Conservation (phyloP, 2,888 invertebrate species). For the Blomia tropicalis region DNA sequence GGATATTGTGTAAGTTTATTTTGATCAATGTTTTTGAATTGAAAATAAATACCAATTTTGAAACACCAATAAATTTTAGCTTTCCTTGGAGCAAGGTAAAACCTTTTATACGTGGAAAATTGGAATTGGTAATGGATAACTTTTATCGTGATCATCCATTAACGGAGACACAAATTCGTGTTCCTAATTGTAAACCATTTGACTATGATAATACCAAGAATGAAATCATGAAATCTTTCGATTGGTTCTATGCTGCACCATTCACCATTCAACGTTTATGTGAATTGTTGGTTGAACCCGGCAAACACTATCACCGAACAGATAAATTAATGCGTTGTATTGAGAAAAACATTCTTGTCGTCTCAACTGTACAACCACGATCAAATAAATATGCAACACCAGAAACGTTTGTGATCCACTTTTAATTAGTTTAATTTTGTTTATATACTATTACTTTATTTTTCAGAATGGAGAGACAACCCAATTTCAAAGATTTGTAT, state of each 20-base stretch:
- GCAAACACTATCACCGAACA: slow-evolving; percentile 81
- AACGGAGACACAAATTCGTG: slow-evolving; percentile 56
- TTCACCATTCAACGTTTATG: slow-evolving; percentile 91
- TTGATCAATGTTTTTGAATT: no score
- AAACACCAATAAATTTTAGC: slow-evolving; percentile 29
- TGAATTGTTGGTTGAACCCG: slow-evolving; percentile 74
- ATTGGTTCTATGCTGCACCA: slow-evolving; percentile 49
- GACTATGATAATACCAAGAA: slow-evolving; percentile 66
- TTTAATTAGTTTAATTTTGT: no score
- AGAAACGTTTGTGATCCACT: background rate
- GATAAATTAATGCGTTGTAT: slow-evolving; percentile 94
- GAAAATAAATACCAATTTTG: background rate
- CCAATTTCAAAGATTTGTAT: background rate
- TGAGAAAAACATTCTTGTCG: slow-evolving; percentile 49
- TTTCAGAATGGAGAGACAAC: slow-evolving; percentile 3
- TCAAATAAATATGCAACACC: background rate
- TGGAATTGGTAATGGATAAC: slow-evolving; percentile 67
- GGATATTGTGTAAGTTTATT: slow-evolving; percentile 49
- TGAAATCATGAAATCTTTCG: slow-evolving; percentile 34
- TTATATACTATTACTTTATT: no score
- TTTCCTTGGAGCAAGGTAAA: slow-evolving; percentile 80
- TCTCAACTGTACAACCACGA: slow-evolving; percentile 28
- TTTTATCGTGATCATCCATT: slow-evolving; percentile 57
- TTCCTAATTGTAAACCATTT: slow-evolving; percentile 77
- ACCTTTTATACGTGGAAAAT: slow-evolving; percentile 68